Evolutionary conservation across 1,140 invertebrate genomes (phyloP), one percentile per base, ranked within the genome.

Genomic region (Frieseomelitta varia): DNA sequence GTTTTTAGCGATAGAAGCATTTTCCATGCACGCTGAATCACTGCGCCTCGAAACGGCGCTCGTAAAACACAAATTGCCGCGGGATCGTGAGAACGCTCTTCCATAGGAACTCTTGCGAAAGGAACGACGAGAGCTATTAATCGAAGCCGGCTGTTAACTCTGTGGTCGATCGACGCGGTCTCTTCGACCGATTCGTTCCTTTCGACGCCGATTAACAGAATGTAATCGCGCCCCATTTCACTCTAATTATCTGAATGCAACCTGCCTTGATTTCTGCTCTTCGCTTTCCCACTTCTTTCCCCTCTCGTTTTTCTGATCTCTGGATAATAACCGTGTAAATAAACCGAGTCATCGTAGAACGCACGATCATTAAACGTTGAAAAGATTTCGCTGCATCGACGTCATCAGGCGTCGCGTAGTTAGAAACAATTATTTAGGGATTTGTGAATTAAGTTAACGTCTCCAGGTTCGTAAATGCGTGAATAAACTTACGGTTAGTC

Each of bases 51-150:
- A 24, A 30, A 24, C 12, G n/a, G 17, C 14, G 39, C 2, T 63
- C n/a, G 56, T 12, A n/a, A 34, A 73, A 81, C 39, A 55, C 24
- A 53, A 61, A 58, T 75, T 30, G 56, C 21, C 21, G 4, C 4
- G 34, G 27, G 55, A 81, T 61, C 68, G 69, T 73, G 79, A 81
- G 69, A 81, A 81, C 53, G 56, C 55, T 73, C 69, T 73, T 72
- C 67, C 55, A 53, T 63, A 34, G 17, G 34, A 39, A 39, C 34
- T 11, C 19, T 81, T 63, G 69, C 69, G 69, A 81, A 73, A 73
- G 79, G 17, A 81, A 81, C n/a, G 79, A 81, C n/a, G 79, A 81
- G 51, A 81, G 69, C 56, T 19, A 30, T 27, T 19, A 51, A 61
- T 71, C 30, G 73, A 39, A 75, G 12, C 1, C 14, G 30, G 55